Conservation (phyloP, 2,113 vertebrate species). For the Opisthocomus hoazin region DNA sequence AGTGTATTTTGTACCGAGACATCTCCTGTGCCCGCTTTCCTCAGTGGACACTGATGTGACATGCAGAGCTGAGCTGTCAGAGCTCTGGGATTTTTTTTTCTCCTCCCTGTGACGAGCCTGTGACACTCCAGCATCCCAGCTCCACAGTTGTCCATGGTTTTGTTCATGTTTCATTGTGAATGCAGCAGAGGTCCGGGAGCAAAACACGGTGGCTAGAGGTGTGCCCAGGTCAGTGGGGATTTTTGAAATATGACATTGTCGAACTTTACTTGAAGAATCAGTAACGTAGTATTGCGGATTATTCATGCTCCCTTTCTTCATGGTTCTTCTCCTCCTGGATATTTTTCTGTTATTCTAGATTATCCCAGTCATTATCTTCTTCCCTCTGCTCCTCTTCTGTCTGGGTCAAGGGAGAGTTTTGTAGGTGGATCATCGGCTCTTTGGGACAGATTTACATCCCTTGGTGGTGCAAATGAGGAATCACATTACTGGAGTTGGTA, state of each 20-base stretch:
- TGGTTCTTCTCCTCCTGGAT: background rate
- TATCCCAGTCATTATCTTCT: background rate
- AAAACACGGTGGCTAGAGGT: background rate
- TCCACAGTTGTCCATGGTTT: constrained; percentile 35
- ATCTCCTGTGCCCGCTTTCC: constrained; percentile 29
- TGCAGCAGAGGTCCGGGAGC: background rate
- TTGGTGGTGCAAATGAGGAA: background rate
- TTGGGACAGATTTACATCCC: constrained; percentile 2
- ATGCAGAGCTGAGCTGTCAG: constrained; percentile 56
- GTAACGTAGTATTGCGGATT: background rate
- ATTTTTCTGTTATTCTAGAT: background rate
- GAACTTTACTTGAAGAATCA: background rate
- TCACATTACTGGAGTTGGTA: background rate
- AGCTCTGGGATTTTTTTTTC: constrained; percentile 29
- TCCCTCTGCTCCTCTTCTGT: background rate
- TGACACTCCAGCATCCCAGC: constrained; percentile 38
- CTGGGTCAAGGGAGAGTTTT: background rate
- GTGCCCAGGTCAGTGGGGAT: background rate
- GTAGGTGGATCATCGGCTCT: background rate
- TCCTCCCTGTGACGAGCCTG: constrained; percentile 42
- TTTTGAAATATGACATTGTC: background rate
- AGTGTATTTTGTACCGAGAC: background rate
- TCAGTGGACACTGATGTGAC: constrained; percentile 56
- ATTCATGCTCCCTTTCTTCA: background rate
- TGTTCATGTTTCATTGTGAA: background rate